A percentile compares a stretch with the other conserved stretches of the same genome.
These are phyloP conservation scores for Leucoraja erinaceus DNA, from an alignment of 2,113 vertebrate species.

Conservation along the genomic window DNA sequence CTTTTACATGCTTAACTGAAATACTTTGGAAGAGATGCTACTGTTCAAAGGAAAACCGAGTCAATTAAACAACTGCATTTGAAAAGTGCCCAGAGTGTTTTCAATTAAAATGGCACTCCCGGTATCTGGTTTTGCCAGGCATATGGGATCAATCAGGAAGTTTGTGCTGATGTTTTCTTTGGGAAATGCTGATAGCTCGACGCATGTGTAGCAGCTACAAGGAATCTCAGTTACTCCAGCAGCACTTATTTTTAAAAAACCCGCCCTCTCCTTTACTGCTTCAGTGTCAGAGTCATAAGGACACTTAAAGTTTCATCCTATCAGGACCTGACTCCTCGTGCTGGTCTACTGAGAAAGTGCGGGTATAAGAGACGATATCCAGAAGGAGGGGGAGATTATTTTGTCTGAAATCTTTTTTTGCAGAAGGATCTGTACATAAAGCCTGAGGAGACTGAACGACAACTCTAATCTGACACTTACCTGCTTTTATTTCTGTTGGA, in stretches of 20 bases:
- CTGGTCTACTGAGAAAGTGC: not conserved
- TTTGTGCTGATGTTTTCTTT: constrained; percentile 67
- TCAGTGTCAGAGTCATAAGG: constrained; percentile 27
- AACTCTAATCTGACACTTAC: not conserved
- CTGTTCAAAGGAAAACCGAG: not conserved
- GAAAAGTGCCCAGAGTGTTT: constrained; percentile 49
- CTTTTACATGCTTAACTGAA: too few species aligned
- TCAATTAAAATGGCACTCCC: constrained; percentile 61
- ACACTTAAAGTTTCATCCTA: constrained; percentile 32
- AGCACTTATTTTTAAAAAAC: constrained; percentile 52
- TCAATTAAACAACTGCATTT: not conserved
- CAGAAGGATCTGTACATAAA: constrained; percentile 19
- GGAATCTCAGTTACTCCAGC: constrained; percentile 57
- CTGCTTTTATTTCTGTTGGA: not conserved
- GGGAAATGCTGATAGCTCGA: constrained; percentile 73
- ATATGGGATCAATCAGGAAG: constrained; percentile 70
- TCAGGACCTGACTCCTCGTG: not conserved
- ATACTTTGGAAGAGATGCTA: not conserved
- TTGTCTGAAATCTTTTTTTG: not conserved
- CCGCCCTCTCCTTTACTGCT: constrained; percentile 49
- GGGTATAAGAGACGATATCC: constrained; percentile 34
- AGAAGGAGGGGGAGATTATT: constrained; percentile 43
- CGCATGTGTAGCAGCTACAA: constrained; percentile 65
- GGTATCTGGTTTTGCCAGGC: constrained; percentile 64
- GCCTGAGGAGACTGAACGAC: constrained; percentile 10